Evolutionary conservation across 2,113 vertebrate species (phyloP), one percentile per base, ranked within the genome.

Genomic region (Tenrec ecaudatus): DNA sequence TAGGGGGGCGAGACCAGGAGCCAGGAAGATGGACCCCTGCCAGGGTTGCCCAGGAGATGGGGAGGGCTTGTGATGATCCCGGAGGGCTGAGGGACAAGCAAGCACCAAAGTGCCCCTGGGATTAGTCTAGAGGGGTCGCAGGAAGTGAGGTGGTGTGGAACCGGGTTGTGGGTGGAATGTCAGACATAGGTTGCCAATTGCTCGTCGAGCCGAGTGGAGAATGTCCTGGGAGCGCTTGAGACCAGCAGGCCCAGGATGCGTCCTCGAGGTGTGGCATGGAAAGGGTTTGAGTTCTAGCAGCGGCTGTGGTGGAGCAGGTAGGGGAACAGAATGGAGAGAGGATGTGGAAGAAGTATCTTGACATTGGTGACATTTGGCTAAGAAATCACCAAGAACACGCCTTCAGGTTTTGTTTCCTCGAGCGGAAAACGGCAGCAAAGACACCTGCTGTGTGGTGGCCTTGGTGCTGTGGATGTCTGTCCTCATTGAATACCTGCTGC

Each of bases 321-420:
- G 78, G 20, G 78, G 22, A 92, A 77, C 27, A 77, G 58, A 86
- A n/a, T 43, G 6, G 43, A 71, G 81, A 83, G 80, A 66, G 77
- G 82, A 77, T 82, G 93, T 57, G 29, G 36, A 90, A 40, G 75
- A 88, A 84, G 11, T 77, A 22, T 20, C 76, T 86, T 92, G 36
- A 93, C 84, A 69, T 84, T 87, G 64, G 33, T 91, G 91, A 25
- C 40, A 88, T 83, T 92, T 96, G 58, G 4, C 22, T n/a, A 82
- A 73, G 57, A 93, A 89, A 53, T 94, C 53, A 29, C 31, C 77
- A 66, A 91, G 47, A 84, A 71, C 60, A 25, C 83, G 19, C 43
- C 36, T 71, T 90, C 20, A 57, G 38, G 25, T 81, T 90, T 93
- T 85, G 47, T 88, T 92, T 84, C 82, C 20, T 64, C 71, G 23